Conservation (phyloP, 2,113 vertebrate species). For the Aegotheles bennettii region DNA sequence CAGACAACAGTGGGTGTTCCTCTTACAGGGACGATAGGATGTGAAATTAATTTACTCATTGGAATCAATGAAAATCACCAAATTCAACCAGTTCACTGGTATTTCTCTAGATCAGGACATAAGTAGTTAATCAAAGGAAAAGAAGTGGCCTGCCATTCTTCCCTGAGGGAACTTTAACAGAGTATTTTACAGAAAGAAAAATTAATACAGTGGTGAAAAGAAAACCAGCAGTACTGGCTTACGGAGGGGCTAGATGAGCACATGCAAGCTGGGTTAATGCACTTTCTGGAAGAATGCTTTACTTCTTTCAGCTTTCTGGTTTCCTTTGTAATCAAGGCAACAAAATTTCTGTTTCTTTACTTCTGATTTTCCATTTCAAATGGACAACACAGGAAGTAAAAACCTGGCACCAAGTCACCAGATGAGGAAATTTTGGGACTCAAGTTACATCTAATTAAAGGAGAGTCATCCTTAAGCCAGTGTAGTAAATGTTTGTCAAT, state of each 20-base stretch:
- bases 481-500: rapidly evolving
- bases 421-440: background rate
- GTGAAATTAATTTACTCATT: background rate
- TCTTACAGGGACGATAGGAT: background rate
- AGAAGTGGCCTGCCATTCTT: background rate
- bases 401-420: background rate
- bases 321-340: background rate
- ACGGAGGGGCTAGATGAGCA: background rate
- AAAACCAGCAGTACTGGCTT: background rate
- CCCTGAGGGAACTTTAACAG: background rate
- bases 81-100: background rate
- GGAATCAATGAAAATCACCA: background rate
- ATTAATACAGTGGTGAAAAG: background rate
- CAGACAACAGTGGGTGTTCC: background rate
- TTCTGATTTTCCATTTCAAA: background rate
- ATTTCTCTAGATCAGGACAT: background rate
- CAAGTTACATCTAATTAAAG: background rate
- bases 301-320: background rate
- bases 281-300: background rate
- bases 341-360: background rate
- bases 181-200: background rate
- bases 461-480: background rate
- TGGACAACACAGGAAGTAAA: background rate
- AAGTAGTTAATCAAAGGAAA: background rate
- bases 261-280: background rate